These are phyloP conservation scores for Aphelenchoides avenae DNA, from an alignment of 1,140 invertebrate genomes.

Conservation along the genomic window DNA sequence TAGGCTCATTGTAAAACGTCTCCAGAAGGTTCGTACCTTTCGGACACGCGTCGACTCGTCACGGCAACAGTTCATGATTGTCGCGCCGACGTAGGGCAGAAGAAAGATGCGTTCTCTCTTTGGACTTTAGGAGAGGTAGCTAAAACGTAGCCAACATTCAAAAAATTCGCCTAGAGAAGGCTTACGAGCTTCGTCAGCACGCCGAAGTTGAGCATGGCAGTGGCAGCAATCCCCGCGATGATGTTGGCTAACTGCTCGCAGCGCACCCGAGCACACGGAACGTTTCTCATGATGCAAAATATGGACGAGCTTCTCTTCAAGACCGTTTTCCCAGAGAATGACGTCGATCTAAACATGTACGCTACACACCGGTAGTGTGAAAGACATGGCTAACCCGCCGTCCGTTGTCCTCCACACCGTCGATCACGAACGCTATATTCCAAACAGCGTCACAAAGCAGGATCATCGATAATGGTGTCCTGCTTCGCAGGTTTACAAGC, in stretches of 20 bases:
- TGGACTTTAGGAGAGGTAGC: slow-evolving; percentile 19
- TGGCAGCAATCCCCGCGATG: slow-evolving; percentile 25
- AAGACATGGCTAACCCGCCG: slow-evolving; percentile 5
- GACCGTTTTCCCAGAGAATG: slow-evolving; percentile 9
- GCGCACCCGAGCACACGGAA: slow-evolving; percentile 14
- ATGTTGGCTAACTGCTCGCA: slow-evolving; percentile 24
- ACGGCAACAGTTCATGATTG: slow-evolving; percentile 16
- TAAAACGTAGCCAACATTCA: background rate
- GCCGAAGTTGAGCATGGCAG: slow-evolving; percentile 14
- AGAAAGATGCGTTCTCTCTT: slow-evolving; percentile 14
- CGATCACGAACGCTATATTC: slow-evolving; percentile 24
- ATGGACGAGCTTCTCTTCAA: slow-evolving; percentile 8
- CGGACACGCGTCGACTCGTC: slow-evolving; percentile 16
- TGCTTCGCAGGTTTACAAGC: slow-evolving; percentile 5
- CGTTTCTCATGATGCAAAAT: slow-evolving; percentile 18
- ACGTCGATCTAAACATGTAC: slow-evolving; percentile 20
- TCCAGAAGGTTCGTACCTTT: slow-evolving; percentile 19
- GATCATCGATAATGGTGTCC: background rate
- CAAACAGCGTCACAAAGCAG: slow-evolving; percentile 23
- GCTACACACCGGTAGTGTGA: background rate
- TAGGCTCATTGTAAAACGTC: background rate
- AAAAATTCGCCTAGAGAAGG: background rate
- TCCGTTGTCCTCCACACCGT: slow-evolving; percentile 14
- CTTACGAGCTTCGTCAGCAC: slow-evolving; percentile 15
- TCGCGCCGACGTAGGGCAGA: slow-evolving; percentile 10